Percentiles rank a stretch among this genome's conserved stretches.
Conservation (phyloP, 2,888 invertebrate genomes). For the Calliscelio sp. region DNA sequence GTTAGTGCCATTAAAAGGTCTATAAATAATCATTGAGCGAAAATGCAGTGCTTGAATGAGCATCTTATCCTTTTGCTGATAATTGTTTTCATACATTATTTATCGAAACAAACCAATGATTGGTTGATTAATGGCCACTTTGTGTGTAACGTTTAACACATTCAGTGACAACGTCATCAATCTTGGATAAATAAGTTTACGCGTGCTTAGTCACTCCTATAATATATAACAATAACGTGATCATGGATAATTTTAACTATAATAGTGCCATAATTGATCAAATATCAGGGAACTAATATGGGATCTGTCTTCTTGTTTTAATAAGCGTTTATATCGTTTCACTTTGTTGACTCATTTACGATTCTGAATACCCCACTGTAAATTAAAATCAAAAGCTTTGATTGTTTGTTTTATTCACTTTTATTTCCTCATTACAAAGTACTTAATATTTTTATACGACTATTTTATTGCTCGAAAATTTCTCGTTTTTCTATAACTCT, state of each 20-base stretch:
- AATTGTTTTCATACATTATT: slow-evolving; percentile 10
- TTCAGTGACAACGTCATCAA: slow-evolving; percentile 50
- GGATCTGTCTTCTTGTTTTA: neutral
- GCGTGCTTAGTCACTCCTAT: slow-evolving; percentile 41
- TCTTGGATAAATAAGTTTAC: slow-evolving; percentile 39
- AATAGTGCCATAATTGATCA: slow-evolving; percentile 19
- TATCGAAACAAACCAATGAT: slow-evolving; percentile 19
- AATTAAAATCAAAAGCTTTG: no score
- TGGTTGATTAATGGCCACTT: slow-evolving; percentile 32
- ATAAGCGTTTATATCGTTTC: no score
- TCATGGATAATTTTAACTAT: slow-evolving; percentile 39
- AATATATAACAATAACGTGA: slow-evolving; percentile 2
- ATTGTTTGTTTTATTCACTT: no score
- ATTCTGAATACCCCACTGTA: no score
- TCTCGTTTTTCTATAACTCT: no score
- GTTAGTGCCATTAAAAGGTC: neutral
- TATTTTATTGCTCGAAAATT: no score
- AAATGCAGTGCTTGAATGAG: neutral
- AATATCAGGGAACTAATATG: neutral
- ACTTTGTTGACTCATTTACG: no score
- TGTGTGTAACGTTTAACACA: slow-evolving; percentile 17
- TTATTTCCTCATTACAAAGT: no score
- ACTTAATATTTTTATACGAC: no score
- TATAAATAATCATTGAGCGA: neutral
- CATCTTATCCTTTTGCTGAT: neutral